Base-by-base conservation (phyloP, 2,797 vertebrate genomes). In the Hydrolagus colliei region DNA sequence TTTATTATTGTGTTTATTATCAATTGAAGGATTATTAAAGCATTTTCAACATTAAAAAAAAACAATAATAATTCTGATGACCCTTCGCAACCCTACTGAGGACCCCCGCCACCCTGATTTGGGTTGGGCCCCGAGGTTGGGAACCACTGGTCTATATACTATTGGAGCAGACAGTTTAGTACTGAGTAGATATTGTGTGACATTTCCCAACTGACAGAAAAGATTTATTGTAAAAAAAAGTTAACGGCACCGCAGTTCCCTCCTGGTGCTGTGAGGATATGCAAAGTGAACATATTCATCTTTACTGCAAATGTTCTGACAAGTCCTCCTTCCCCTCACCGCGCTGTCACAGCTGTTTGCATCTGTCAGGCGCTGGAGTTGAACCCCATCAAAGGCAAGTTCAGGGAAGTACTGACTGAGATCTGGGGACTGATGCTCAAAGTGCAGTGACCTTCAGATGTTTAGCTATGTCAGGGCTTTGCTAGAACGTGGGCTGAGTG, bases 261-360 rank as follows among this genome's bases (percentile, higher is more conserved):
- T 52, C 75, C 59, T 77, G 1, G 52, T n/a, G 52, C 18, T n/a
- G 0, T 52, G 52, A 77, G 18, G 52, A 61, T n/a, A 77, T n/a
- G 52, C 41, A 77, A 18, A 20, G 75, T 77, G 75, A 77, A 77
- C 75, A 41, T 4, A 0, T 61, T 61, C 14, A n/a, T 61, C 18
- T 77, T 77, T 41, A 77, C 61, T 61, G 75, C 75, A 77, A 77
- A 77, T 77, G 52, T 77, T 77, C n/a, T 77, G 75, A 77, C 75
- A 77, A 76, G 75, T 4, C 75, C 41, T 52, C 6, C 41, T 6
- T 52, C 41, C 6, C 9, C 52, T 76, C 74, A 59, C 59, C 16
- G 35, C 59, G 14, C 41, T 76, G 1, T 27, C 32, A 13, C 22
- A 32, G 22, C 9, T 74, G 73, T 41, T 76, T 59, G 8, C 20